A percentile compares a stretch with the other conserved stretches of the same genome.
Conservation (phyloP, 2,888 invertebrate species). For the Hipparchia semele region DNA sequence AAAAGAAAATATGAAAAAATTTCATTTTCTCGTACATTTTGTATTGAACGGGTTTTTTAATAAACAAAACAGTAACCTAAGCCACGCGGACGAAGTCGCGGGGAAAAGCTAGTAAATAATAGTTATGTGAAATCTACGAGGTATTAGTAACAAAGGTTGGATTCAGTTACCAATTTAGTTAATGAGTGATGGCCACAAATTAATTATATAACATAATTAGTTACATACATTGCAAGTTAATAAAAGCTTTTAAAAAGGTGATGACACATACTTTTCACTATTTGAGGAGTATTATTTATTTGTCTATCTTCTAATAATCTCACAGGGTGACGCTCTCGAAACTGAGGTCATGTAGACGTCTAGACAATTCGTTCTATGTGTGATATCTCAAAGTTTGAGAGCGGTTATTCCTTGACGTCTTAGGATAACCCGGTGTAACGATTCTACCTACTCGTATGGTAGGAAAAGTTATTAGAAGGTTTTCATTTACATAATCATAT, state of each 20-base stretch:
- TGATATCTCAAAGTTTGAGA: conserved; percentile 4
- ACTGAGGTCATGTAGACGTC: conserved; percentile 19
- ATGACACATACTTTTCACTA: too few relatives aligned
- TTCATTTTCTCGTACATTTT: too few relatives aligned
- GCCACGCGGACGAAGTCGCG: too few relatives aligned
- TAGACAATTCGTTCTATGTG: conserved; percentile 10
- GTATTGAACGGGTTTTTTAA: too few relatives aligned
- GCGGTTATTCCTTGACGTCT: conserved; percentile 10
- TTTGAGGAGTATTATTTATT: background rate
- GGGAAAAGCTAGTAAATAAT: too few relatives aligned
- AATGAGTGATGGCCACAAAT: background rate
- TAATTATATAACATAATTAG: too few relatives aligned
- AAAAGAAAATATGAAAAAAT: too few relatives aligned
- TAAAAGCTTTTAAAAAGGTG: too few relatives aligned
- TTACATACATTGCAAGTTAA: too few relatives aligned
- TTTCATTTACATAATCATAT: conserved; percentile 12
- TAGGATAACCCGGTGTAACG: background rate
- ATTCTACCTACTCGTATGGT: background rate
- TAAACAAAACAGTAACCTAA: too few relatives aligned
- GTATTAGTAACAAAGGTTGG: background rate
- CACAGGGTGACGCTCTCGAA: conserved; percentile 3
- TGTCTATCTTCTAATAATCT: background rate
- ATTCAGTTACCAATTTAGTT: background rate
- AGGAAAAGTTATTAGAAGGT: conserved; percentile 5
- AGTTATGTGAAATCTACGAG: background rate